Conservation (phyloP, 2,113 vertebrate species). For the Leiothrix lutea region DNA sequence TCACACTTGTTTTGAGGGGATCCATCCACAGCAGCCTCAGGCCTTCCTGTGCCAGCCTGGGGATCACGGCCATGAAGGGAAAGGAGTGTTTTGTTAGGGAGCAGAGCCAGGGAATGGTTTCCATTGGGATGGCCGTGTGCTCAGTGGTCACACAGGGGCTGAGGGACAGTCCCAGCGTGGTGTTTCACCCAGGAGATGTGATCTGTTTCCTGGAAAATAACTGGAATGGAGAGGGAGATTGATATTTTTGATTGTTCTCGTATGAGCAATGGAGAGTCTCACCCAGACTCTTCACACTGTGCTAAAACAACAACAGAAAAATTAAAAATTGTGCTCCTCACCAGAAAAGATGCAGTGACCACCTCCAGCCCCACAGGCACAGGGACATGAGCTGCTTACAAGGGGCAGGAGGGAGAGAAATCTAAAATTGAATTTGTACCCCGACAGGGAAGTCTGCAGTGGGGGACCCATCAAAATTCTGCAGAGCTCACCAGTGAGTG, state of each 20-base stretch:
- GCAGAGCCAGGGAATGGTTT: not conserved
- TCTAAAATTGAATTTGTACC: not conserved
- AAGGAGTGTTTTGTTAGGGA: not conserved
- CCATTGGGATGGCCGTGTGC: not conserved
- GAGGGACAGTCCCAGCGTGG: not conserved
- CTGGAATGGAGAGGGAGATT: not conserved
- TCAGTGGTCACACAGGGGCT: not conserved
- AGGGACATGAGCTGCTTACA: not conserved
- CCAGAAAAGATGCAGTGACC: not conserved
- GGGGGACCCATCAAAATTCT: not conserved
- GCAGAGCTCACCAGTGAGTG: not conserved
- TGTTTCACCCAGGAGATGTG: not conserved
- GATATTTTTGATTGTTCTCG: not conserved
- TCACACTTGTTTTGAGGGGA: not conserved
- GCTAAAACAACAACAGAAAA: not conserved
- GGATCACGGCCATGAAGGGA: not conserved
- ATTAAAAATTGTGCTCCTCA: not conserved
- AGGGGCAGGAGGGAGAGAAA: not conserved
- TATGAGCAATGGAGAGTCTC: accelerated
- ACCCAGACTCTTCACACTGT: not conserved
- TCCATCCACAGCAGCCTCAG: not conserved
- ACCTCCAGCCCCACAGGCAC: accelerated
- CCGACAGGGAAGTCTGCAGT: not conserved
- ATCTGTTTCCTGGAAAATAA: not conserved
- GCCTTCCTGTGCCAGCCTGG: not conserved